phyloP scores from a whole-genome alignment of 2,888 invertebrate species.

The Atherix ibis region DNA sequence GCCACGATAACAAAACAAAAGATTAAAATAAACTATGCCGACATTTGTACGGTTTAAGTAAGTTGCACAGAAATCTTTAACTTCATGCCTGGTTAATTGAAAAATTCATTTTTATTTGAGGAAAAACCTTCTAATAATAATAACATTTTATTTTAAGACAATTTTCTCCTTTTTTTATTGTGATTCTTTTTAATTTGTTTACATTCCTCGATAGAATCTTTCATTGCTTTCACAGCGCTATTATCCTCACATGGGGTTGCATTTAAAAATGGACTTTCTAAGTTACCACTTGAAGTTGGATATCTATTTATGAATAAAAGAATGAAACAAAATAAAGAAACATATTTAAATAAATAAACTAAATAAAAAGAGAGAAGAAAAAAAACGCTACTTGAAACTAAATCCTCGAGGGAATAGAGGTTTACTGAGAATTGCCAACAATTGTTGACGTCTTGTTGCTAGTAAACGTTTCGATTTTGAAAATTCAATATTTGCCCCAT shows the following conservation, averaged over 20 bases:
- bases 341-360: neutral
- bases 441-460: constrained; percentile 36
- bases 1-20: too few relatives aligned
- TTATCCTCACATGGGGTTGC: constrained; percentile 17
- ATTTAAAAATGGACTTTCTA: constrained; percentile 18
- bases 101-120: too few relatives aligned
- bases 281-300: constrained; percentile 25
- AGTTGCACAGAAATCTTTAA: too few relatives aligned
- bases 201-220: constrained; percentile 33
- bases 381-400: constrained; percentile 39
- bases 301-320: constrained; percentile 21
- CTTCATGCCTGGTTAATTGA: too few relatives aligned
- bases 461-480: constrained; percentile 29
- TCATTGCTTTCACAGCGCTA: constrained; percentile 40
- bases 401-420: constrained; percentile 53
- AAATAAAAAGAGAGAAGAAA: too few relatives aligned
- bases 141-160: too few relatives aligned
- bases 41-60: too few relatives aligned
- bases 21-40: too few relatives aligned
- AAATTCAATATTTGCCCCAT: constrained; percentile 15
- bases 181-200: constrained; percentile 21
- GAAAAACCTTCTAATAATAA: too few relatives aligned
- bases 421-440: constrained; percentile 37
- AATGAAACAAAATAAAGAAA: neutral
- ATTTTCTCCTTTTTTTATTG: constrained; percentile 26